A percentile compares a stretch with the other conserved stretches of the same genome.
Evolutionary conservation across 2,797 vertebrate species (phyloP).

Genomic region (Smutsia temminckii): DNA sequence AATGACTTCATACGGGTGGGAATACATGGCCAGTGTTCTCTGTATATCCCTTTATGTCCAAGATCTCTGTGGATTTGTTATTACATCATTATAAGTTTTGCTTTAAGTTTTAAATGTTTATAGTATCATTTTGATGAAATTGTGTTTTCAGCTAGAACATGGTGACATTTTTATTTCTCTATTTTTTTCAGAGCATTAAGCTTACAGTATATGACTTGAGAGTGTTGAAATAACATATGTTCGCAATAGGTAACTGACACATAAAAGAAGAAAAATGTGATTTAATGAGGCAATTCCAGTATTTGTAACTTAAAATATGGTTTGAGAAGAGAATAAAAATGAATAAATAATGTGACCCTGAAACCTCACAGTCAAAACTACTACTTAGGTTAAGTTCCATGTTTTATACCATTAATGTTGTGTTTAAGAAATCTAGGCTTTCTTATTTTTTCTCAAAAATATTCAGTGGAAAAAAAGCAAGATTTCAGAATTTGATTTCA

Average conservation of each 20-base stretch:
- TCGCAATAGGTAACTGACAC: constrained; percentile 84
- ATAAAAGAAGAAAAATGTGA: constrained; percentile 83
- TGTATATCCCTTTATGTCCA: not conserved
- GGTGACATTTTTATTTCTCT: constrained; percentile 77
- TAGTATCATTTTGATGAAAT: constrained; percentile 76
- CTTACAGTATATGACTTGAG: constrained; percentile 68
- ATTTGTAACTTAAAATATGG: constrained; percentile 82
- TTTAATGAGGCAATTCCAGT: constrained; percentile 85
- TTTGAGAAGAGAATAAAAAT: constrained; percentile 81
- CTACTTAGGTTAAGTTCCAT: constrained; percentile 67
- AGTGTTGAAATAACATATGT: constrained; percentile 82
- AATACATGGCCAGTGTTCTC: not conserved
- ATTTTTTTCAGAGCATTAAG: constrained; percentile 72
- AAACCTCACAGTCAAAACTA: constrained; percentile 76
- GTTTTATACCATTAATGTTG: constrained; percentile 72
- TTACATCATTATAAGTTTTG: constrained; percentile 69
- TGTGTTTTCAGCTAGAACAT: constrained; percentile 77
- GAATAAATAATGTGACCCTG: constrained; percentile 77
- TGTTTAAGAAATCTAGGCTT: constrained; percentile 59
- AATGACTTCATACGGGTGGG: not conserved
- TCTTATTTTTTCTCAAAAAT: constrained; percentile 18
- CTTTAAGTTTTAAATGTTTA: constrained; percentile 80
- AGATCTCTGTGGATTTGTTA: constrained; percentile 70
- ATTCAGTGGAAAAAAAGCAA: not conserved
- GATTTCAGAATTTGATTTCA: constrained; percentile 50